phyloP scores from a whole-genome alignment of 2,888 invertebrate species.

The Drosophila mimetica region DNA sequence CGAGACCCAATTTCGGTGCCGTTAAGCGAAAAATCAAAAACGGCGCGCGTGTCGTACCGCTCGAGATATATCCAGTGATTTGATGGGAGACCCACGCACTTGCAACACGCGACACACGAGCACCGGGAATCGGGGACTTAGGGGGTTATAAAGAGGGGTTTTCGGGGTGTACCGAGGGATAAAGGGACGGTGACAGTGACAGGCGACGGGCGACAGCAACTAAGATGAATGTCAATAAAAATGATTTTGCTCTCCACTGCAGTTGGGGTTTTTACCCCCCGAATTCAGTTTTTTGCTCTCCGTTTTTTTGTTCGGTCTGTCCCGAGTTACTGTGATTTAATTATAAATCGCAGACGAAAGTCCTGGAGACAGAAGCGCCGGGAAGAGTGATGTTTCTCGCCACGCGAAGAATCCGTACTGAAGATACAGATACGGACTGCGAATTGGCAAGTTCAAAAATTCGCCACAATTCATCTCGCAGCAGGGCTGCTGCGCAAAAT shows the following conservation, averaged over 20 bases:
- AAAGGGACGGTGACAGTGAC: slow-evolving; percentile 22
- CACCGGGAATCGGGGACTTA: slow-evolving; percentile 15
- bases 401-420: slow-evolving; percentile 80
- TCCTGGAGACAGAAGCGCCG: slow-evolving; percentile 36
- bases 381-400: slow-evolving; percentile 54
- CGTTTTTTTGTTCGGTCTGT: slow-evolving; percentile 28
- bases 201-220: slow-evolving; percentile 28
- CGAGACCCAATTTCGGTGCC: slow-evolving; percentile 66
- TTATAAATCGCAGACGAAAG: slow-evolving; percentile 65
- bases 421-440: slow-evolving; percentile 56
- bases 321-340: slow-evolving; percentile 67
- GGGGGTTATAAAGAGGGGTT: neutral
- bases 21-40: slow-evolving; percentile 49
- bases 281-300: slow-evolving; percentile 10
- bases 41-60: slow-evolving; percentile 42
- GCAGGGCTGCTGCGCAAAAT: slow-evolving; percentile 46
- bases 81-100: slow-evolving; percentile 31
- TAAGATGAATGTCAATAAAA: slow-evolving; percentile 46
- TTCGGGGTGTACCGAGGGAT: slow-evolving; percentile 14
- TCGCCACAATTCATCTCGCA: slow-evolving; percentile 36
- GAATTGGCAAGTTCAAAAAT: slow-evolving; percentile 31
- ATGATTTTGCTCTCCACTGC: slow-evolving; percentile 32
- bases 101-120: slow-evolving; percentile 45
- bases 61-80: slow-evolving; percentile 39
- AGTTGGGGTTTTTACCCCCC: slow-evolving; percentile 10